These are phyloP conservation scores for Xanthorhoe spadicearia DNA, from an alignment of 2,888 invertebrate genomes.

Conservation along the genomic window DNA sequence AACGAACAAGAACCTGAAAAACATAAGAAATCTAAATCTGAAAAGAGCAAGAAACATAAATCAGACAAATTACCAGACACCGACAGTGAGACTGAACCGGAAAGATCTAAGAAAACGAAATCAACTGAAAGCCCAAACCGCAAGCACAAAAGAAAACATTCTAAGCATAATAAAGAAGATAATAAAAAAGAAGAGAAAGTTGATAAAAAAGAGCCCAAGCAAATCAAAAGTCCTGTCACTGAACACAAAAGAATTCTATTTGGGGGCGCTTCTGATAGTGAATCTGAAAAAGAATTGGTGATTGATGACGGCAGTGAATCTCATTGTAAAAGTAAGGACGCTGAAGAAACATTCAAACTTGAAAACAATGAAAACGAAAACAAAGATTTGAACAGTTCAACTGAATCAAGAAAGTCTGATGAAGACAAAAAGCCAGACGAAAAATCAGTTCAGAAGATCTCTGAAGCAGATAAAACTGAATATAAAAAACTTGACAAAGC, in stretches of 20 bases:
- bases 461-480: conserved; percentile 41
- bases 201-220: conserved; percentile 32
- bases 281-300: conserved; percentile 66
- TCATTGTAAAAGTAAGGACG: conserved; percentile 43
- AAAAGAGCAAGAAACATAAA: conserved; percentile 40
- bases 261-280: conserved; percentile 53
- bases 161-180: conserved; percentile 41
- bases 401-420: conserved; percentile 29
- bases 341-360: conserved; percentile 45
- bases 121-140: conserved; percentile 45
- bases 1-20: conserved; percentile 62
- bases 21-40: conserved; percentile 49
- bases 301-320: conserved; percentile 59
- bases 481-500: conserved; percentile 66
- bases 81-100: conserved; percentile 64
- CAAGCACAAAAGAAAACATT: conserved; percentile 42
- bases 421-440: conserved; percentile 21
- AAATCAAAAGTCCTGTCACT: conserved; percentile 29
- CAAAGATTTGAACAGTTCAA: conserved; percentile 29
- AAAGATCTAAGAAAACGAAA: conserved; percentile 53
- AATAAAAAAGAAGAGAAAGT: conserved; percentile 39
- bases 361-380: conserved; percentile 31
- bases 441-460: conserved; percentile 12
- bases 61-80: not conserved
- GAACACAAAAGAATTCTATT: conserved; percentile 39